phyloP scores from a whole-genome alignment of 2,888 invertebrate genomes.

The Idaea dimidiata region DNA sequence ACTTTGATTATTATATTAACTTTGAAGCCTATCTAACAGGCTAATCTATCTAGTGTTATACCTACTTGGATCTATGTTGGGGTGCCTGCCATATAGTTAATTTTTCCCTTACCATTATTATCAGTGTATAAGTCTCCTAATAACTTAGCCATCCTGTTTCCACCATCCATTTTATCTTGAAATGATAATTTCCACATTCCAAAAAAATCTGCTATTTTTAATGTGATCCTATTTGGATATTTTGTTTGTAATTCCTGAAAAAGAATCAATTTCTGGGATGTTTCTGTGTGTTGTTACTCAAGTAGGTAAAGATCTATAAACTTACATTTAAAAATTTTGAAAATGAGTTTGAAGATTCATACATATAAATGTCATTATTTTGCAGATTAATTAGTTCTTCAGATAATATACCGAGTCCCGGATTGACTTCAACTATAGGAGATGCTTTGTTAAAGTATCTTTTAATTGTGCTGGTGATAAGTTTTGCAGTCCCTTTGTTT shows the following conservation, averaged over 20 bases:
- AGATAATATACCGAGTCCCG: slow-evolving; percentile 85
- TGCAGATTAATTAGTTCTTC: slow-evolving; percentile 77
- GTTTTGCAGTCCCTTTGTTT: slow-evolving; percentile 59
- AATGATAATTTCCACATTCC: slow-evolving; percentile 78
- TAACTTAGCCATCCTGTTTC: slow-evolving; percentile 74
- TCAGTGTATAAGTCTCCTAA: slow-evolving; percentile 76
- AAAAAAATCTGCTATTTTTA: slow-evolving; percentile 81
- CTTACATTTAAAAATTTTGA: slow-evolving; percentile 65
- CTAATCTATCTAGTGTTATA: too few species aligned
- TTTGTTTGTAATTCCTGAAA: slow-evolving; percentile 56
- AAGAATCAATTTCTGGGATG: slow-evolving; percentile 6
- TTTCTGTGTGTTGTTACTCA: background rate
- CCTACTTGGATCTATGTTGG: too few species aligned
- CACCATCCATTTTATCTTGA: slow-evolving; percentile 81
- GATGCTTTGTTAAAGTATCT: slow-evolving; percentile 45
- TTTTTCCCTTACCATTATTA: slow-evolving; percentile 60
- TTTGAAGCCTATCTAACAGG: too few species aligned
- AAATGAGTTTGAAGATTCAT: slow-evolving; percentile 80
- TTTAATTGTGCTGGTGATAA: slow-evolving; percentile 56
- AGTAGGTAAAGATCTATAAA: slow-evolving; percentile 12
- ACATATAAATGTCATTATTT: slow-evolving; percentile 77
- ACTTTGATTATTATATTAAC: too few species aligned
- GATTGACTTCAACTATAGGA: slow-evolving; percentile 84
- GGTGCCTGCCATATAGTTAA: background rate
- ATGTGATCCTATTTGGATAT: slow-evolving; percentile 60